phyloP scores from a whole-genome alignment of 2,888 invertebrate genomes.

The Megaustenia siamemsis region DNA sequence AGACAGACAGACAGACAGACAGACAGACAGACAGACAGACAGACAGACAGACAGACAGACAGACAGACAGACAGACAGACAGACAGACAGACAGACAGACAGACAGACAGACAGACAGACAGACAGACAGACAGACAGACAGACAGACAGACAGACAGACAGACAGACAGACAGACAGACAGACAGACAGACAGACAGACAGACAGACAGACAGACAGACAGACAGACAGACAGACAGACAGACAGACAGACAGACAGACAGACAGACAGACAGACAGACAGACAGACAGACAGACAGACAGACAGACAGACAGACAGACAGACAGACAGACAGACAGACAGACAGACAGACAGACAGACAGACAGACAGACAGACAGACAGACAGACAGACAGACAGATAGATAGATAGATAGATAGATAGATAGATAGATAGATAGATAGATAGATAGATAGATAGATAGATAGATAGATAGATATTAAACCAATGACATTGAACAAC shows the following conservation, averaged over 20 bases:
- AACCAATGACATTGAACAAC: background rate
- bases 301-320: slow-evolving; percentile 14
- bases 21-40: slow-evolving; percentile 32
- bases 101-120: slow-evolving; percentile 31
- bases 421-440: slow-evolving; percentile 22
- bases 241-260: slow-evolving; percentile 9
- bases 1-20: slow-evolving; percentile 24
- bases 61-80: slow-evolving; percentile 22
- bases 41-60: slow-evolving; percentile 42
- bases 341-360: background rate
- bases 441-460: slow-evolving; percentile 42
- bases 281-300: slow-evolving; percentile 33
- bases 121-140: slow-evolving; percentile 26
- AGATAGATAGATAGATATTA: slow-evolving; percentile 9
- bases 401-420: slow-evolving; percentile 3
- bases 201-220: slow-evolving; percentile 22
- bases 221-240: slow-evolving; percentile 35
- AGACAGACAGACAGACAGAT: slow-evolving; percentile 10
- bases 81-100: slow-evolving; percentile 25
- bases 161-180: background rate
- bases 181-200: slow-evolving; percentile 29
- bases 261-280: slow-evolving; percentile 12
- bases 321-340: background rate
- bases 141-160: background rate
- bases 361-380: background rate